phyloP scores from a whole-genome alignment of 2,797 vertebrate species.

The Notolabrus celidotus region DNA sequence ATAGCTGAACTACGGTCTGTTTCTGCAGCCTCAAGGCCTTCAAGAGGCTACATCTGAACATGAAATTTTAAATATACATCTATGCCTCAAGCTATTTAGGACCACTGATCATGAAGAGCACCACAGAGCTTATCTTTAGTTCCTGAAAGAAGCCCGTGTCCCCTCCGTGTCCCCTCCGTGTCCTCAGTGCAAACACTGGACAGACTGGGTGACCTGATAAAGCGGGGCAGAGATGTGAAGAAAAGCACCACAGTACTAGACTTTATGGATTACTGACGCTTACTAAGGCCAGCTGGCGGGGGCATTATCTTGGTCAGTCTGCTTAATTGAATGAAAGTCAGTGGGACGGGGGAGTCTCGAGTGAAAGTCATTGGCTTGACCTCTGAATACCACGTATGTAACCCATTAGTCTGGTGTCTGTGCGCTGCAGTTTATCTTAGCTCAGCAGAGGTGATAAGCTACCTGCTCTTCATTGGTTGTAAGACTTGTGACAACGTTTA shows the following conservation, averaged over 20 bases:
- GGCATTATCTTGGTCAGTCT: constrained; percentile 78
- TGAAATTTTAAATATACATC: constrained; percentile 11
- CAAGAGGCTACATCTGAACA: neutral
- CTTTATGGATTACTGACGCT: constrained; percentile 79
- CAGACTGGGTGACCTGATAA: constrained; percentile 59
- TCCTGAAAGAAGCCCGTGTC: constrained; percentile 4
- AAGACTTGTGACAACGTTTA: constrained; percentile 38
- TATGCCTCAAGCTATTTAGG: too few species aligned
- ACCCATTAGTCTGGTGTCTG: constrained; percentile 76
- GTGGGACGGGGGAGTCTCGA: constrained; percentile 67
- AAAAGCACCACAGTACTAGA: constrained; percentile 63
- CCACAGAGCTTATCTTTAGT: constrained; percentile 5
- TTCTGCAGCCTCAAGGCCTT: constrained; percentile 11
- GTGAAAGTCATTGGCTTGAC: constrained; percentile 83
- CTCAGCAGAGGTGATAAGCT: constrained; percentile 61
- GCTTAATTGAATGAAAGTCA: constrained; percentile 81
- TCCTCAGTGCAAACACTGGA: constrained; percentile 47
- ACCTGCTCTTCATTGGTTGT: constrained; percentile 54
- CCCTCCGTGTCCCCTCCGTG: constrained; percentile 34
- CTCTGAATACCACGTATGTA: constrained; percentile 74
- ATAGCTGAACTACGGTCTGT: neutral
- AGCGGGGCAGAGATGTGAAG: constrained; percentile 60
- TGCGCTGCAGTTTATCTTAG: constrained; percentile 58
- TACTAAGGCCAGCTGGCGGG: constrained; percentile 77
- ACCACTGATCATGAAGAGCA: too few species aligned